A percentile compares a stretch with the other conserved stretches of the same genome.
Evolutionary conservation across 2,888 invertebrate genomes (phyloP).

Genomic region (Acronicta psi): DNA sequence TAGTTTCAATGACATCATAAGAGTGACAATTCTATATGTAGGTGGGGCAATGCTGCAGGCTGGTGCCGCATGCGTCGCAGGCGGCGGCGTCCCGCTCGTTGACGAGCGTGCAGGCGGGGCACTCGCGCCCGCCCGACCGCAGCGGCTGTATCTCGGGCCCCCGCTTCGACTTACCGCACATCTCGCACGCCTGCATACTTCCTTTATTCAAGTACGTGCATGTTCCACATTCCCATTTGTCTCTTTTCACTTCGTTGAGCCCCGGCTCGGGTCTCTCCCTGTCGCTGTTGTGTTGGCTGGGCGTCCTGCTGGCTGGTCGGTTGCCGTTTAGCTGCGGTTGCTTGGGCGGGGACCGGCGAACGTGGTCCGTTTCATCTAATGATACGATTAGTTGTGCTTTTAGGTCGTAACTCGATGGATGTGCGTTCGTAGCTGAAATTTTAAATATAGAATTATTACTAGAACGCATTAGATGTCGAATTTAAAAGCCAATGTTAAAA

Average conservation of each 20-base stretch:
- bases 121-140: slow-evolving; percentile 93
- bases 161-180: slow-evolving; percentile 91
- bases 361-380: slow-evolving; percentile 78
- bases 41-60: slow-evolving; percentile 92
- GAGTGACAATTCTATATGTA: slow-evolving; percentile 90
- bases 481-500: not conserved
- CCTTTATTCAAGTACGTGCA: slow-evolving; percentile 92
- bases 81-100: slow-evolving; percentile 90
- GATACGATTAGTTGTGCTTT: slow-evolving; percentile 83
- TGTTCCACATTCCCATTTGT: slow-evolving; percentile 91
- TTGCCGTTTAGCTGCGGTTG: slow-evolving; percentile 65
- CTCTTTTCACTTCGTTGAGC: slow-evolving; percentile 51
- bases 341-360: slow-evolving; percentile 66
- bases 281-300: slow-evolving; percentile 45
- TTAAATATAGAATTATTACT: not conserved
- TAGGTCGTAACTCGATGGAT: slow-evolving; percentile 72
- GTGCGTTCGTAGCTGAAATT: slow-evolving; percentile 59
- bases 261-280: slow-evolving; percentile 46
- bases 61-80: slow-evolving; percentile 92
- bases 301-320: slow-evolving; percentile 56
- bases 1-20: slow-evolving; percentile 53
- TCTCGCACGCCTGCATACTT: slow-evolving; percentile 90
- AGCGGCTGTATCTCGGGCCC: slow-evolving; percentile 91
- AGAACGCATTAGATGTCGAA: too few species aligned
- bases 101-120: slow-evolving; percentile 93